Evolutionary conservation across 2,113 vertebrate species (phyloP), one percentile per base, ranked within the genome.

Genomic region (Scophthalmus maximus): DNA sequence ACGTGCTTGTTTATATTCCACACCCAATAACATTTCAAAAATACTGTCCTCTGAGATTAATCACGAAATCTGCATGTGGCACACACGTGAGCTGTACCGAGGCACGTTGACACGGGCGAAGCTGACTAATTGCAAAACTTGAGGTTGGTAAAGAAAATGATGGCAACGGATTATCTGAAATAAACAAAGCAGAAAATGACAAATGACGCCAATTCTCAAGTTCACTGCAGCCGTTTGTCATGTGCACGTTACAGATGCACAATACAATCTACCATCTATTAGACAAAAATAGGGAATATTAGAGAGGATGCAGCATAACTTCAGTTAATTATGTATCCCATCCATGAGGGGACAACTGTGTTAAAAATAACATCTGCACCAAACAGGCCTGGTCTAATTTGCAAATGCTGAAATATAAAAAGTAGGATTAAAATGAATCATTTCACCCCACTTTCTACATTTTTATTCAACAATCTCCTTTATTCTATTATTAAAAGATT

Each of bases 31-130:
- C 87, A 84, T 87, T 90, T 89, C 85, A 87, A 86, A 92, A 91
- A 89, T 86, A 83, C 78, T 93, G 88, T 92, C 91, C 85, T 76
- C 85, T n/a, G 44, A 85, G 85, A 94, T 93, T 91, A 87, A 92
- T 93, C 90, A 92, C 76, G 58, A 76, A 89, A 91, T 87, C 83
- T 89, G 82, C 84, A 90, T 82, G 78, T 77, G 82, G 87, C 76
- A 60, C 53, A 36, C 68, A 84, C 78, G 78, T 59, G 29, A 73
- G 72, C 34, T 17, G 26, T n/a, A 11, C 49, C 1, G 68, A 75
- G 66, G 78, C 71, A 51, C 62, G 78, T 34, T 68, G 87, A 85
- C 72, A 80, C n/a, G n/a, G 75, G 69, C 67, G 69, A 78, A 84
- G 27, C 71, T 82, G 82, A 83, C 83, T 84, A 81, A 90, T 84